phyloP scores from a whole-genome alignment of 2,888 invertebrate genomes.

The Eupithecia dodoneata region DNA sequence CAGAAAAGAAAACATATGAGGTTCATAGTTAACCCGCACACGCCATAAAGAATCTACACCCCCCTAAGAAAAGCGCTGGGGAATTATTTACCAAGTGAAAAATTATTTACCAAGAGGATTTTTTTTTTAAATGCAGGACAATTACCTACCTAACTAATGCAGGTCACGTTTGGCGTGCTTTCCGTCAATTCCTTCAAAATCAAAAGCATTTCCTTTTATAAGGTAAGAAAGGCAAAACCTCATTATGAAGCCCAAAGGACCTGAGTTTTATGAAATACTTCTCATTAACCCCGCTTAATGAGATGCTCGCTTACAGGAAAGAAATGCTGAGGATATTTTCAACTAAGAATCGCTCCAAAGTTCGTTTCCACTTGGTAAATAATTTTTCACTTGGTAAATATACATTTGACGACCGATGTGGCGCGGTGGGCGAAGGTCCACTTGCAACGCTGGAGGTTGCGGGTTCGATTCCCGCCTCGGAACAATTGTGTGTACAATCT shows the following conservation, averaged over 20 bases:
- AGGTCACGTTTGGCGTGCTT: not conserved
- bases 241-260: slow-evolving; percentile 50
- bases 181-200: not conserved
- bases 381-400: too few species aligned
- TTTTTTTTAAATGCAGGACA: too few species aligned
- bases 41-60: not conserved
- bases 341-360: not conserved
- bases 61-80: not conserved
- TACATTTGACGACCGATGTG: too few species aligned
- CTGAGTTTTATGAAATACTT: slow-evolving; percentile 49
- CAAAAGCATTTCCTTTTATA: not conserved
- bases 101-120: too few species aligned
- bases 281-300: slow-evolving; percentile 57
- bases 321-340: slow-evolving; percentile 44
- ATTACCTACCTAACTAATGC: not conserved
- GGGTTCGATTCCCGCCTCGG: too few species aligned
- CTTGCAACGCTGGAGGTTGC: too few species aligned
- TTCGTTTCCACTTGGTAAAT: not conserved
- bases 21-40: too few species aligned
- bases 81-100: not conserved
- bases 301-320: slow-evolving; percentile 43
- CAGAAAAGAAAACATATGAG: too few species aligned
- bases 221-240: slow-evolving; percentile 33
- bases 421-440: too few species aligned
- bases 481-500: too few species aligned